Evolutionary conservation across 2,797 vertebrate species (phyloP).

Genomic region (Cheirogaleus major): DNA sequence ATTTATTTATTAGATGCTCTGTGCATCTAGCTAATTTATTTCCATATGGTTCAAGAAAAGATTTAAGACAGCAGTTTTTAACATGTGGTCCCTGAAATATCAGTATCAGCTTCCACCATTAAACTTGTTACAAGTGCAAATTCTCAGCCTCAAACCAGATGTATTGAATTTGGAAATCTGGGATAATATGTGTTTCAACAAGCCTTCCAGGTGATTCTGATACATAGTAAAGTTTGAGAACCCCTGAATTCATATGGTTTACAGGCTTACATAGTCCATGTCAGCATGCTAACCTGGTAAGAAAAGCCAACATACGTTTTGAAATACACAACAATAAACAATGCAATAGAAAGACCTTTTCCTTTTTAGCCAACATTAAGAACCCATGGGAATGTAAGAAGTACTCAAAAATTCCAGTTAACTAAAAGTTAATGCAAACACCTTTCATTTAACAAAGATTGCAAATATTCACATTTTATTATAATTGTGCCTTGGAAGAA

Average conservation of each 20-base stretch:
- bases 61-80: not conserved
- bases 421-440: not conserved
- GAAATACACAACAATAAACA: not conserved
- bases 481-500: not conserved
- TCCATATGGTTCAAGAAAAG: not conserved
- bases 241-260: not conserved
- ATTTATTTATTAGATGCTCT: not conserved
- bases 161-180: not conserved
- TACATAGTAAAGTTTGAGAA: not conserved
- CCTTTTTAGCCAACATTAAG: not conserved
- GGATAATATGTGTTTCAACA: not conserved
- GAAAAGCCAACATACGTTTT: not conserved
- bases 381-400: not conserved
- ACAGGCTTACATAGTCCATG: not conserved
- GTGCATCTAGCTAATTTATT: not conserved
- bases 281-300: not conserved
- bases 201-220: not conserved
- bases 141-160: not conserved
- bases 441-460: not conserved
- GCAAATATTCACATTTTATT: not conserved
- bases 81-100: not conserved
- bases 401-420: not conserved
- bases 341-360: not conserved
- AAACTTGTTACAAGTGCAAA: not conserved
- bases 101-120: not conserved